A percentile compares a stretch with the other conserved stretches of the same genome.
These are phyloP conservation scores for Mus minutoides DNA, from an alignment of 2,797 vertebrate genomes.

Conservation along the genomic window DNA sequence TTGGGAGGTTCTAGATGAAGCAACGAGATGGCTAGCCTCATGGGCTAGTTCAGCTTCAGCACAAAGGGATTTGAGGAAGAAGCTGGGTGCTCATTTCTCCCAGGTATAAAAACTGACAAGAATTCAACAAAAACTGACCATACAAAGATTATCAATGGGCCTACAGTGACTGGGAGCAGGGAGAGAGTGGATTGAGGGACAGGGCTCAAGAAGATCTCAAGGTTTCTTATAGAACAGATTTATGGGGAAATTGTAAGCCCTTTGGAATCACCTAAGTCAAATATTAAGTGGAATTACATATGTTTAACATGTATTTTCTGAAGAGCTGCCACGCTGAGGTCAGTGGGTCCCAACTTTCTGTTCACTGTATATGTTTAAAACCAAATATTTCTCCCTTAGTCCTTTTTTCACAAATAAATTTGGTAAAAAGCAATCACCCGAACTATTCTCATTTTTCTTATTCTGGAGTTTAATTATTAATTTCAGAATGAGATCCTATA, in stretches of 20 bases:
- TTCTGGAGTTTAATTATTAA: not conserved
- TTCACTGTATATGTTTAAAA: not conserved
- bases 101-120: not conserved
- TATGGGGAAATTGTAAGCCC: not conserved
- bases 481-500: not conserved
- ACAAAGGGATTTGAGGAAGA: not conserved
- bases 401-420: not conserved
- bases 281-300: conserved; percentile 12
- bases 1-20: not conserved
- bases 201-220: not conserved
- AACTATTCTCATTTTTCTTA: not conserved
- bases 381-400: not conserved
- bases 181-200: not conserved
- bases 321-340: not conserved
- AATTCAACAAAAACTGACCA: not conserved
- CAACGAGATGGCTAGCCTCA: not conserved
- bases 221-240: not conserved
- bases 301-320: not conserved
- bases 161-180: not conserved
- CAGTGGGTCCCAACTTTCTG: not conserved
- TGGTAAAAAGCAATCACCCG: not conserved
- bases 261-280: not conserved
- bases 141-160: not conserved
- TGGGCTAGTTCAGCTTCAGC: not conserved
- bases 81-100: not conserved